Evolutionary conservation across 2,888 invertebrate genomes (phyloP).

Genomic region (Apamea epomidion): DNA sequence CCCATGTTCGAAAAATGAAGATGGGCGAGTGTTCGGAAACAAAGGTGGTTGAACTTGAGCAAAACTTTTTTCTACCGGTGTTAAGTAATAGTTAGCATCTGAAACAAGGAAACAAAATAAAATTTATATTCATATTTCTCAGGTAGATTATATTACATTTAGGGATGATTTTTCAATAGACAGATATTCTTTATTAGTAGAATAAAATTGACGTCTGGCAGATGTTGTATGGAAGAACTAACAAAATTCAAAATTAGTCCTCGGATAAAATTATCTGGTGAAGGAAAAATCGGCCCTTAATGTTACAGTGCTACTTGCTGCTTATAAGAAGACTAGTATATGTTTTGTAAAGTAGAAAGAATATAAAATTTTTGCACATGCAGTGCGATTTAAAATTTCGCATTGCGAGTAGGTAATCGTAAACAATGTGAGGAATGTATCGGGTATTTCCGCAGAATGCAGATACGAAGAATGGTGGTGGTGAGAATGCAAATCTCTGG

Average conservation of each 20-base stretch:
- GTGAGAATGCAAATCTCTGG: conserved; percentile 49
- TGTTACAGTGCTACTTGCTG: neutral
- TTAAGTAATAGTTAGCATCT: conserved; percentile 88
- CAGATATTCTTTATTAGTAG: too few species aligned
- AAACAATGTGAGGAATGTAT: conserved; percentile 65
- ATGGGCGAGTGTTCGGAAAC: conserved; percentile 83
- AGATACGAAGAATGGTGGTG: conserved; percentile 42
- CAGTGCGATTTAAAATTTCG: conserved; percentile 7
- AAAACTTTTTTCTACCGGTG: conserved; percentile 88
- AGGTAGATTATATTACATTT: neutral
- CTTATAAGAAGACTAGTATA: neutral
- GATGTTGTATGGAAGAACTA: too few species aligned
- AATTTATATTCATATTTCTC: conserved; percentile 1
- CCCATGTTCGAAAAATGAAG: conserved; percentile 83
- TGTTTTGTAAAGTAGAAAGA: conserved; percentile 18
- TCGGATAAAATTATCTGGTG: too few species aligned
- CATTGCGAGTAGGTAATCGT: conserved; percentile 43
- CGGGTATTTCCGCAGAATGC: conserved; percentile 60
- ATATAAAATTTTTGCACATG: conserved; percentile 3
- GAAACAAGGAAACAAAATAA: conserved; percentile 74
- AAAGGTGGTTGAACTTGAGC: conserved; percentile 89
- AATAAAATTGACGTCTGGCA: too few species aligned
- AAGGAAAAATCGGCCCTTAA: neutral
- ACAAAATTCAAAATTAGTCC: too few species aligned
- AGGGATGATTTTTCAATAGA: too few species aligned